phyloP scores from a whole-genome alignment of 2,888 invertebrate genomes.

The Erpobdella octoculata region DNA sequence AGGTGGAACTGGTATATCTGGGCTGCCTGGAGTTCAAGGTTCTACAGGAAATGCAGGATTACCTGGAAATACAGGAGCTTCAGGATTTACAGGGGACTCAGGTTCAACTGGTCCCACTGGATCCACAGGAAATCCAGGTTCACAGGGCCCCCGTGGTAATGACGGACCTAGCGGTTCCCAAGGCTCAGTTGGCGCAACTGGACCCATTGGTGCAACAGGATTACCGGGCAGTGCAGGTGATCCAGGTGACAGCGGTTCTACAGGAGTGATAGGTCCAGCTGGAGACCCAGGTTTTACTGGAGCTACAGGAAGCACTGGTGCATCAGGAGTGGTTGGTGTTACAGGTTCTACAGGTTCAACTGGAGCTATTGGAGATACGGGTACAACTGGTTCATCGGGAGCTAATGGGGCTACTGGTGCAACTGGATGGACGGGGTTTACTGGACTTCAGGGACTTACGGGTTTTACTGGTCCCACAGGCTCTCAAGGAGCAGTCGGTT shows the following conservation, averaged over 20 bases:
- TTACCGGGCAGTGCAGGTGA: constrained; percentile 24
- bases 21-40: constrained; percentile 21
- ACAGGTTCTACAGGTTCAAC: not conserved
- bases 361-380: constrained; percentile 6
- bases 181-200: constrained; percentile 34
- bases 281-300: constrained; percentile 15
- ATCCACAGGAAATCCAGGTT: constrained; percentile 28
- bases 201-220: constrained; percentile 29
- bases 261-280: constrained; percentile 29
- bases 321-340: constrained; percentile 5
- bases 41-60: constrained; percentile 22
- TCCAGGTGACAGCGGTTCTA: constrained; percentile 31
- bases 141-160: constrained; percentile 29
- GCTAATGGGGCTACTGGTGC: constrained; percentile 5
- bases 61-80: constrained; percentile 26
- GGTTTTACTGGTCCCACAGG: constrained; percentile 29
- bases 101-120: constrained; percentile 59
- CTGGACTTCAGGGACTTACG: not conserved
- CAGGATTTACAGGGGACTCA: constrained; percentile 28
- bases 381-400: not conserved
- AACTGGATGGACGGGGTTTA: not conserved
- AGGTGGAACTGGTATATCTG: constrained; percentile 26
- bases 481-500: not conserved
- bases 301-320: not conserved
- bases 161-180: constrained; percentile 30